Conservation (phyloP, 2,113 vertebrate species). For the Condylura cristata region DNA sequence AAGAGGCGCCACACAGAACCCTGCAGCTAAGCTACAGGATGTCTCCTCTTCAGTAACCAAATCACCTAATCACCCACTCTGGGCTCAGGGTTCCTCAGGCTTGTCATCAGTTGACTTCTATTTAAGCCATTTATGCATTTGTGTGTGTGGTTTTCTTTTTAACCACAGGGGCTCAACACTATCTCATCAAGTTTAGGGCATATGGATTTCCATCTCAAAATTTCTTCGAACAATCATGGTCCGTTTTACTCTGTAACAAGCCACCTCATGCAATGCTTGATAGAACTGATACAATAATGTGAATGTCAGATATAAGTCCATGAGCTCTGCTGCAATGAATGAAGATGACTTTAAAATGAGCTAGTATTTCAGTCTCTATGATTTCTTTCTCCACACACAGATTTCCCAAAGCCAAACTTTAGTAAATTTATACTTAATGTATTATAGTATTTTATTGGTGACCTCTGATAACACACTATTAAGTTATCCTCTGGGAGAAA, state of each 20-base stretch:
- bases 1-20: slow-evolving; percentile 79
- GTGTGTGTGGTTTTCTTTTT: not conserved
- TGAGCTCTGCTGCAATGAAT: not conserved
- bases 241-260: not conserved
- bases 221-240: not conserved
- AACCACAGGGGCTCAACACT: not conserved
- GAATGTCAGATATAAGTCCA: not conserved
- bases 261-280: not conserved
- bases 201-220: slow-evolving; percentile 30
- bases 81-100: not conserved
- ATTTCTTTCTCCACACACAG: not conserved
- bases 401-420: not conserved
- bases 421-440: not conserved
- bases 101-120: slow-evolving; percentile 45
- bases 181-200: not conserved
- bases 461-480: not conserved
- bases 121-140: not conserved
- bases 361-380: not conserved
- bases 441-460: not conserved
- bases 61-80: slow-evolving; percentile 44
- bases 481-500: not conserved
- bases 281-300: not conserved
- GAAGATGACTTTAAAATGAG: not conserved
- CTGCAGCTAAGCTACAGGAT: slow-evolving; percentile 71
- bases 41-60: slow-evolving; percentile 60